Conservation (phyloP, 2,888 invertebrate genomes). For the Agapetus fuscipes region DNA sequence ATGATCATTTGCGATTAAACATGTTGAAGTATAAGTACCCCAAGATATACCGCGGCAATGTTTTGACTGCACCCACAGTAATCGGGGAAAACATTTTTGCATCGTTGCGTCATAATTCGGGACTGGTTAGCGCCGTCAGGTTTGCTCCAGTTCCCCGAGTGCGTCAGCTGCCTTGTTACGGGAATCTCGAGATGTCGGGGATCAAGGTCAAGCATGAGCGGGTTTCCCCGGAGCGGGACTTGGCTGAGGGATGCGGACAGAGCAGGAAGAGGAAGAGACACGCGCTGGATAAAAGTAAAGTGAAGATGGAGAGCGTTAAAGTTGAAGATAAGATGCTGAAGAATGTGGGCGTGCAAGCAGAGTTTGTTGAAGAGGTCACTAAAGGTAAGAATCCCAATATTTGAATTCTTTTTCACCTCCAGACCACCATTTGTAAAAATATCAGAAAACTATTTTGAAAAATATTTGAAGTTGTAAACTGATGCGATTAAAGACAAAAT, state of each 20-base stretch:
- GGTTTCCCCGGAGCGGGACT: neutral
- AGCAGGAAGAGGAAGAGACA: slow-evolving; percentile 7
- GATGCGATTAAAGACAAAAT: too few relatives aligned
- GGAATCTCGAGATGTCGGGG: slow-evolving; percentile 40
- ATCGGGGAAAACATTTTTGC: slow-evolving; percentile 14
- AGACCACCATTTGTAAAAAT: too few relatives aligned
- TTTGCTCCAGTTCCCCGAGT: slow-evolving; percentile 36
- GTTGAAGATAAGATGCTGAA: too few relatives aligned
- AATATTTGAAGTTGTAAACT: too few relatives aligned
- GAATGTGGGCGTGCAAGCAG: too few relatives aligned
- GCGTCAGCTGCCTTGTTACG: slow-evolving; percentile 39
- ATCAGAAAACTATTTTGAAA: too few relatives aligned
- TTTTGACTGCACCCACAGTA: slow-evolving; percentile 35
- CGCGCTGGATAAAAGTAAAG: too few relatives aligned
- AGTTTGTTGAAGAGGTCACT: too few relatives aligned
- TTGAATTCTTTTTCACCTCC: too few relatives aligned
- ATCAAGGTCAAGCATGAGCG: slow-evolving; percentile 20
- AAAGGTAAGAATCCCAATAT: too few relatives aligned
- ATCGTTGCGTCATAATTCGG: slow-evolving; percentile 13
- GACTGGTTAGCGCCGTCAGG: slow-evolving; percentile 33
- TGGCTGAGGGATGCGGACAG: slow-evolving; percentile 3
- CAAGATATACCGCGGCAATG: slow-evolving; percentile 37
- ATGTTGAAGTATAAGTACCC: slow-evolving; percentile 42
- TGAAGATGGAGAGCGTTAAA: too few relatives aligned
- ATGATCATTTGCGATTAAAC: slow-evolving; percentile 34